phyloP scores from a whole-genome alignment of 2,888 invertebrate genomes.

The Tenthredo distinguenda region DNA sequence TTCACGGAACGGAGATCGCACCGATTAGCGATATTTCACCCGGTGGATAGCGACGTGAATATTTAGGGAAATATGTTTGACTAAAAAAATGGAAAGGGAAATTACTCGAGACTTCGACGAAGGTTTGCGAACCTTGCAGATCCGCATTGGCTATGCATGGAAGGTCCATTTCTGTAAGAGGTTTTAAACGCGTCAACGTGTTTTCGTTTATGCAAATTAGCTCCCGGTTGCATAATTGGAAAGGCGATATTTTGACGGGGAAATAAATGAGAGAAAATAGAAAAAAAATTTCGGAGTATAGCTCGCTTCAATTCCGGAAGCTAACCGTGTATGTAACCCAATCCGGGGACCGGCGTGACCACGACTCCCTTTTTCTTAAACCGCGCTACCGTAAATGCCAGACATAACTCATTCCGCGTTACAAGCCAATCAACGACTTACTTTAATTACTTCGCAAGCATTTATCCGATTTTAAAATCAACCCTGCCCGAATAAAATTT shows the following conservation, averaged over 20 bases:
- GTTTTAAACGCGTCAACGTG: slow-evolving; percentile 14
- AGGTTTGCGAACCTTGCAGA: neutral
- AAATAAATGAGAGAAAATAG: slow-evolving; percentile 20
- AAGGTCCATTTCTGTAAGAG: neutral
- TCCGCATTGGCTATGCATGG: neutral
- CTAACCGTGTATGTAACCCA: slow-evolving; percentile 35
- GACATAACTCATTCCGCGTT: slow-evolving; percentile 37
- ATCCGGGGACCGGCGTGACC: neutral
- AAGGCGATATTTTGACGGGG: slow-evolving; percentile 35
- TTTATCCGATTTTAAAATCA: neutral
- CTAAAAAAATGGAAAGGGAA: neutral
- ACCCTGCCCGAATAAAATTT: too few relatives aligned
- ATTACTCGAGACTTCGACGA: neutral
- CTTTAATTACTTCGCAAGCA: slow-evolving; percentile 3
- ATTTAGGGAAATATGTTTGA: neutral
- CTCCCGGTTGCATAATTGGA: slow-evolving; percentile 37
- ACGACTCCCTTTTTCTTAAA: neutral
- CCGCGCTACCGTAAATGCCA: slow-evolving; percentile 38
- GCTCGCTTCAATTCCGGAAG: slow-evolving; percentile 31
- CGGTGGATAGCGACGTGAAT: neutral
- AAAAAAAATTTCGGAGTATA: neutral
- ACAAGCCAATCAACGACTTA: slow-evolving; percentile 33
- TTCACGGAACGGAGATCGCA: neutral
- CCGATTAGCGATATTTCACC: neutral
- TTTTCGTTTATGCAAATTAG: slow-evolving; percentile 42